Base-by-base conservation (phyloP, 2,888 invertebrate genomes). In the Amphipoea lucens region DNA sequence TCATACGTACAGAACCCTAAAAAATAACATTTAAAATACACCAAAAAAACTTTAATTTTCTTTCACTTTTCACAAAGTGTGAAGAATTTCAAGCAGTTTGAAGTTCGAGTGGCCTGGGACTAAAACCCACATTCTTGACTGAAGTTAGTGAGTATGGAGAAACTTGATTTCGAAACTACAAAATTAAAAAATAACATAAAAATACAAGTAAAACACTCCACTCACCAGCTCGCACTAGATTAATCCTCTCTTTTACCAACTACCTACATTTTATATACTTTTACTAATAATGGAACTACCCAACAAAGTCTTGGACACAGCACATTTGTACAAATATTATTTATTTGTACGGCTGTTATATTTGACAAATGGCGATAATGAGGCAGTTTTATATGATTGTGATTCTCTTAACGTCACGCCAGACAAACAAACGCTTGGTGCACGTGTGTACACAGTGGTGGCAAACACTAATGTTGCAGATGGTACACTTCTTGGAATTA, bases 331-430 rank as follows among this genome's bases (percentile, higher is more conserved):
- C 42, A 75, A 84, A 84, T 69, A 81, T 78, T 75, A 72, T 60
- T 79, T 66, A 48, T 72, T 73, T 17, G 60, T 9, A 7, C 29
- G 36, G 7, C 23, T 77, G 42, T 63, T 51, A 54, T 62, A 69
- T 51, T 72, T 65, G 63, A 85, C 70, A 82, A 85, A 79, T 66
- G 79, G 12, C n/a, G 65, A 74, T 88, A 89, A 87, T 84, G 78
- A 84, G 78, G 76, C 40, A 75, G 71, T 82, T 79, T 82, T 70
- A 86, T 79, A 57, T 78, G 76, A 86, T 87, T 89, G 81, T 87
- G 75, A 88, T 89, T 85, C 89, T 83, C 83, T 81, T 85, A 82
- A 78, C 89, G 85, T 82, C 85, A 89, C 76, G 73, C 66, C 54
- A 62, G 45, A 82, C 85, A 89, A 89, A 89, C 86, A 89, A 54